Evolutionary conservation across 2,797 vertebrate species (phyloP), one percentile per base, ranked within the genome.

Genomic region (Enteromius radiatus): DNA sequence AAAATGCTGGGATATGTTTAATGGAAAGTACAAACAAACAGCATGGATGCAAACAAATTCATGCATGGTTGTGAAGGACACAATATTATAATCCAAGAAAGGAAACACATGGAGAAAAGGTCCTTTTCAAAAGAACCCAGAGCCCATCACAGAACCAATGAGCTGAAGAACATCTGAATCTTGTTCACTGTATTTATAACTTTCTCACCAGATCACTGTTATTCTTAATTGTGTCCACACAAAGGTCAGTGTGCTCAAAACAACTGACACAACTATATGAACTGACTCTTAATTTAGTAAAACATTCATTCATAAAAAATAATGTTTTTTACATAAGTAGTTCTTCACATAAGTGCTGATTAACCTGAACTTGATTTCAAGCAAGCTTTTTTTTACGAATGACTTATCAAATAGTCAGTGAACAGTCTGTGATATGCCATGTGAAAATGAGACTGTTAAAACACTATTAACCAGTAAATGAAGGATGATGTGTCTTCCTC

Each of bases 21-120:
- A 75, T 56, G 33, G 52, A 75, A 75, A 54, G 38, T 56, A 9
- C 9, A 49, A 49, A 71, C 15, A 21, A 49, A 73, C 45, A 71
- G 45, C 45, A 52, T 52, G 17, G 26, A 49, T 73, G 9, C n/a
- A 73, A 49, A 28, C 6, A 70, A 15, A 70, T 9, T 45, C 23
- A 47, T 26, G 41, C 67, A 45, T 45, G 41, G 26, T 26, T 23
- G 21, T 17, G 8, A 68, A 23, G 69, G 43, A 47, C 43, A 45
- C 6, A 45, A 45, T 69, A 45, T 26, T 43, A 26, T 26, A 41
- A 45, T 45, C 12, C 6, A 26, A 23, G 12, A 15, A 43, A 41
- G 43, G n/a, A 43, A 8, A 43, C 38, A 43, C n/a, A 4, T 23
- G 38, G 38, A 67, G 38, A 67, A 11, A 21, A 38, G 19, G 38